A percentile compares a stretch with the other conserved stretches of the same genome.
phyloP scores from a whole-genome alignment of 37 sponge, comb jelly and placozoan genomes.

The Spongia lamella region DNA sequence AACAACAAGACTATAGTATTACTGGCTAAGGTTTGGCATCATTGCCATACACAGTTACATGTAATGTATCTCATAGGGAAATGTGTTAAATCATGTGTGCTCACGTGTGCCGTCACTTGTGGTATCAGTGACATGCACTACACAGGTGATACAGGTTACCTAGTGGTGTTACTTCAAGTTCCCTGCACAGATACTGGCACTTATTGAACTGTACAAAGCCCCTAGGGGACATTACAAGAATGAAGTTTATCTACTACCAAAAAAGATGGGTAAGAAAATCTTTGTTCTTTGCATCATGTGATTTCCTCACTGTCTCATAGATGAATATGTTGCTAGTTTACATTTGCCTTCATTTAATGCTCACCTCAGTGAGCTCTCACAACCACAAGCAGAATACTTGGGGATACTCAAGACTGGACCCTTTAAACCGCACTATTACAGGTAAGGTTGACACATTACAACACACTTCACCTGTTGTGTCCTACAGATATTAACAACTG shows the following conservation, averaged over 20 bases:
- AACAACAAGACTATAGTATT: slow-evolving; percentile 64
- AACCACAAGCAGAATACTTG: slow-evolving; percentile 77
- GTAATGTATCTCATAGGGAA: slow-evolving; percentile 39
- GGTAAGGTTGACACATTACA: too few species aligned
- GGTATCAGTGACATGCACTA: slow-evolving; percentile 74
- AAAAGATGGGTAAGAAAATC: slow-evolving; percentile 78
- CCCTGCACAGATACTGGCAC: slow-evolving; percentile 57
- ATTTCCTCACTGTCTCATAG: slow-evolving; percentile 1
- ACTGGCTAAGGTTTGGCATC: slow-evolving; percentile 68
- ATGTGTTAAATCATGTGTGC: slow-evolving; percentile 68
- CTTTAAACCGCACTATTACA: slow-evolving; percentile 88
- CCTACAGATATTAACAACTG: too few species aligned
- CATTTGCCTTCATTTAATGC: slow-evolving; percentile 81
- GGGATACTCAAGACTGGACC: slow-evolving; percentile 79
- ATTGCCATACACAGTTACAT: background rate
- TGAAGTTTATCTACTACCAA: slow-evolving; percentile 86
- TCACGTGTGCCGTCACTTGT: slow-evolving; percentile 82
- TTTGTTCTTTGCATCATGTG: background rate
- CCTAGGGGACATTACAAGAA: slow-evolving; percentile 74
- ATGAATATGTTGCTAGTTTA: slow-evolving; percentile 89
- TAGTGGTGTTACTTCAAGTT: background rate
- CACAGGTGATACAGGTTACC: slow-evolving; percentile 58
- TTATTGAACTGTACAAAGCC: slow-evolving; percentile 83
- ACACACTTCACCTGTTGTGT: too few species aligned
- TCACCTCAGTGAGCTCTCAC: slow-evolving; percentile 73